Evolutionary conservation across 1,140 invertebrate genomes (phyloP).

Genomic region (Trigoniulus corallinus): DNA sequence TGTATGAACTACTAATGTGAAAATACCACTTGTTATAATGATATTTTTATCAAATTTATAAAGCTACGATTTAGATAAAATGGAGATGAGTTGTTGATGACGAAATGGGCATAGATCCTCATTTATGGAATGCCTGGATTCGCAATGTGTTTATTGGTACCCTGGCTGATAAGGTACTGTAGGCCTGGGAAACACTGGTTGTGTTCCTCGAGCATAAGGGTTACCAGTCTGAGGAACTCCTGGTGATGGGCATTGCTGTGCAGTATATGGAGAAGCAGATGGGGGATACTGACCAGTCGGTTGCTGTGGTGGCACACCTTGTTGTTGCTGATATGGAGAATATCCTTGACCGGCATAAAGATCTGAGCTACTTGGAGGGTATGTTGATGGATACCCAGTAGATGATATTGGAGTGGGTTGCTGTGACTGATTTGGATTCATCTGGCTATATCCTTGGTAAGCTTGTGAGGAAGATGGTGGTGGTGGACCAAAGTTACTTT

Average conservation of each 20-base stretch:
- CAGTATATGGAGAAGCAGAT: background rate
- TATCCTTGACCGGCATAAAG: too few species aligned
- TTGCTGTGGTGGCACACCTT: background rate
- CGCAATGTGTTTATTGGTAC: conserved; percentile 1
- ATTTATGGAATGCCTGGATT: too few species aligned
- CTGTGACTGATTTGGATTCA: too few species aligned
- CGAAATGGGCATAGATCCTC: too few species aligned
- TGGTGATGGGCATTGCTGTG: background rate
- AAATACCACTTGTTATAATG: too few species aligned
- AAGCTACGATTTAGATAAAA: too few species aligned
- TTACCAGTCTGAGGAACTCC: background rate
- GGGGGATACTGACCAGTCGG: background rate
- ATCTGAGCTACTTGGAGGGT: background rate
- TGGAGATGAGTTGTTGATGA: too few species aligned
- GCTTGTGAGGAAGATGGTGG: background rate
- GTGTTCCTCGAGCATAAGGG: conserved; percentile 4
- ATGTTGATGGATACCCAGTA: background rate
- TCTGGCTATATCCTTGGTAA: background rate
- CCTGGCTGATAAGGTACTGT: background rate
- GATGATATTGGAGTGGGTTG: background rate
- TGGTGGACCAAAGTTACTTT: background rate
- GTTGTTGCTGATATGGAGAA: background rate
- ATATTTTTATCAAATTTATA: too few species aligned
- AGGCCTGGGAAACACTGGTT: background rate
- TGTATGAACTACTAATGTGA: too few species aligned